Base-by-base conservation (phyloP, 2,888 invertebrate genomes). In the Dynastes tityus region DNA sequence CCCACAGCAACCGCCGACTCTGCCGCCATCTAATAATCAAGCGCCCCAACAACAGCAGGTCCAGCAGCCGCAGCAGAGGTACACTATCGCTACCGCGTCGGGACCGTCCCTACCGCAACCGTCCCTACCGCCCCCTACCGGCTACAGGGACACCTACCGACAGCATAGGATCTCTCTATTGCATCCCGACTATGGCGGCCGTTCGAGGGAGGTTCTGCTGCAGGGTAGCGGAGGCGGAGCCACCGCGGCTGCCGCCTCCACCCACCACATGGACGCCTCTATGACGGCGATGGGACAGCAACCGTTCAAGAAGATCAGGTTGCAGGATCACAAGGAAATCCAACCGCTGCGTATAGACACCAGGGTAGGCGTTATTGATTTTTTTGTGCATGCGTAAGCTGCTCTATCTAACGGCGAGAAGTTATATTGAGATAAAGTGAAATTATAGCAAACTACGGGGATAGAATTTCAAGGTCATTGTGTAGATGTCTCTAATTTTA, bases 161-260 rank as follows among this genome's bases (percentile, higher is more conserved):
- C 90, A 91, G 81, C 91, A 90, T 87, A 89, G 93, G 87, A 92
- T 95, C 89, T 94, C 94, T 78, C 90, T 94, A 87, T 91, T 94
- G 87, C 92, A 93, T 87, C 90, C 88, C 80, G 89, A 88, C 75
- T 88, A 88, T 82, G 85, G 86, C 40, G 87, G 88, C 5, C 87
- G 89, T 87, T 80, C 82, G 76, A 82, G 83, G 81, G 85, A 82
- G 58, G 82, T 80, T 77, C 82, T 83, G 80, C 82, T 82, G 80
- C 89, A 89, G 83, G 89, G 89, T 70, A 89, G 90, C 78, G 73
- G 73, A 58, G 58, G 73, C 40, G 73, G 71, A 40, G 83, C 63
- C 78, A 77, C 78, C 61, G 80, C 79, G 77, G 80, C 77, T 74
- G 81, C 70, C 78, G 79, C 79, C 74, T 78, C 80, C 80, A 78